Conservation (phyloP, 2,797 vertebrate species). For the Pantherophis vulpinus region DNA sequence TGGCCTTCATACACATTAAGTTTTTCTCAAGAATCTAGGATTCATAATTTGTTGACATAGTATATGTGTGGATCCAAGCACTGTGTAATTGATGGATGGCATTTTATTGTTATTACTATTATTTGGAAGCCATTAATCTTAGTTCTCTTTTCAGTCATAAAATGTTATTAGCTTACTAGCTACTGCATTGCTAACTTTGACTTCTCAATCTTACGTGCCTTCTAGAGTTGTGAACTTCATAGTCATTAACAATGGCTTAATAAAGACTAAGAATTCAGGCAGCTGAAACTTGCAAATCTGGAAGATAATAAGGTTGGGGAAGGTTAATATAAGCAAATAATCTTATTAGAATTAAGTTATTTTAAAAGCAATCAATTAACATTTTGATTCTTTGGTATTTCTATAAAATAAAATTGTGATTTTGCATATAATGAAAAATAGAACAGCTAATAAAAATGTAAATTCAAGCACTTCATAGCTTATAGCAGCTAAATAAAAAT, state of each 20-base stretch:
- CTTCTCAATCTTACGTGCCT: background rate
- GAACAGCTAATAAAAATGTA: background rate
- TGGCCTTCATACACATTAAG: background rate
- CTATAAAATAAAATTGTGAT: slow-evolving; percentile 25
- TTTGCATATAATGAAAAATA: slow-evolving; percentile 32
- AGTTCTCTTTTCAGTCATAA: background rate
- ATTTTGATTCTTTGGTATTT: background rate
- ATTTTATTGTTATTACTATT: background rate
- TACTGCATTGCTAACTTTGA: background rate
- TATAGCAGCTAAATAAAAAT: background rate
- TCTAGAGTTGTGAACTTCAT: background rate
- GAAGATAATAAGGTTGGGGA: background rate
- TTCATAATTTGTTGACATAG: background rate
- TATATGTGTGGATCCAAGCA: background rate
- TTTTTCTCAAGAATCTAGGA: background rate
- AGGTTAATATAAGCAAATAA: background rate
- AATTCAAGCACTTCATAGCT: background rate
- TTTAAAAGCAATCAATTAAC: background rate
- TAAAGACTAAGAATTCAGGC: background rate
- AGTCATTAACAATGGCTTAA: background rate
- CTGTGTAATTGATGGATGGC: background rate
- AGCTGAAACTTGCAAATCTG: background rate
- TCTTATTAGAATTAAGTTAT: background rate
- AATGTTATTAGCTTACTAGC: background rate
- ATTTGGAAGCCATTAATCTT: background rate